Conservation (phyloP, 2,113 vertebrate genomes). For the Ictalurus punctatus region DNA sequence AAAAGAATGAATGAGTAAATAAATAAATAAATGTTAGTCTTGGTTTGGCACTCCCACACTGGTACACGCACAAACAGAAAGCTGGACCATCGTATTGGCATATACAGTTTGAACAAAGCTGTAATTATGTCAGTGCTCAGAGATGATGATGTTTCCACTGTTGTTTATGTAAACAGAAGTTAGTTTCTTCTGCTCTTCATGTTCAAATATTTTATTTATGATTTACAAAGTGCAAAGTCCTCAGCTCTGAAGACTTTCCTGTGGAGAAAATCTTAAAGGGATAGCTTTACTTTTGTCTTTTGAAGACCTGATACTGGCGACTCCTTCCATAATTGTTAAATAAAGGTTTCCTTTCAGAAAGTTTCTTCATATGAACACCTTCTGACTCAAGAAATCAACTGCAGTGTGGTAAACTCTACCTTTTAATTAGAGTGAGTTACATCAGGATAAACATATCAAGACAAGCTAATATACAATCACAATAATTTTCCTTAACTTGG, state of each 20-base stretch:
- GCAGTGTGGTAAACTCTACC: not conserved
- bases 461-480: not conserved
- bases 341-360: not conserved
- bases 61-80: constrained; percentile 12
- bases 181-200: not conserved
- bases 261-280: not conserved
- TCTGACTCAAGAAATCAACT: not conserved
- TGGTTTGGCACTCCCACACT: constrained; percentile 29
- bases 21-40: constrained; percentile 44
- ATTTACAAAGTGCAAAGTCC: not conserved
- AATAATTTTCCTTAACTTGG: not conserved
- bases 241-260: not conserved
- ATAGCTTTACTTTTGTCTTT: not conserved
- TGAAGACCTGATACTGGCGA: not conserved
- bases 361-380: not conserved
- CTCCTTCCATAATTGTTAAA: not conserved
- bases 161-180: not conserved
- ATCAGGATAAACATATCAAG: not conserved
- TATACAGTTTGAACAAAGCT: constrained; percentile 22
- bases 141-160: not conserved
- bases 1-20: too few species aligned
- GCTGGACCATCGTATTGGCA: constrained; percentile 23
- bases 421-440: not conserved
- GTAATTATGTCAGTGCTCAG: constrained; percentile 16
- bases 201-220: not conserved